phyloP scores from a whole-genome alignment of 2,888 invertebrate species.

The Actias luna region DNA sequence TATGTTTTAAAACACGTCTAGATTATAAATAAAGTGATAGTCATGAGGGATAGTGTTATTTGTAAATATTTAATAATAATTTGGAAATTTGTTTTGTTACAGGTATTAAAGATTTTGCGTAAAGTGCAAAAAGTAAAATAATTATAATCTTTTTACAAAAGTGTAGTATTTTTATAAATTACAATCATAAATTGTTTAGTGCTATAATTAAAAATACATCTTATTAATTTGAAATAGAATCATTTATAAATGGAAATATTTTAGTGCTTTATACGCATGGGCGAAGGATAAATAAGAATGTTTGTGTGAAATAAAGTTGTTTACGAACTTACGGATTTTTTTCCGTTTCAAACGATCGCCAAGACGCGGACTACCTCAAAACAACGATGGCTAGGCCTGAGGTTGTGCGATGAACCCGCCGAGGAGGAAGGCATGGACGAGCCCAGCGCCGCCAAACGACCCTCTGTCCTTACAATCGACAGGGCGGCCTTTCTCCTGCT shows the following conservation, averaged over 20 bases:
- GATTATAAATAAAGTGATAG: too few species aligned
- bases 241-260: not conserved
- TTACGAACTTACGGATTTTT: not conserved
- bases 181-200: not conserved
- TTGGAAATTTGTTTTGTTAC: slow-evolving; percentile 6
- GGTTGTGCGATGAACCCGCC: slow-evolving; percentile 75
- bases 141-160: not conserved
- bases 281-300: not conserved
- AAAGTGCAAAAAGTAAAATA: not conserved
- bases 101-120: not conserved
- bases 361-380: slow-evolving; percentile 69
- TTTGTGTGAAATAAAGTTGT: slow-evolving; percentile 1
- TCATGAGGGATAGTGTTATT: too few species aligned
- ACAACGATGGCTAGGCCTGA: slow-evolving; percentile 80
- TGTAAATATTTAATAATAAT: not conserved
- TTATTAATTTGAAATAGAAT: not conserved
- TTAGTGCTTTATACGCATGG: not conserved
- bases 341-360: slow-evolving; percentile 26
- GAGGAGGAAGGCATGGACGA: slow-evolving; percentile 75
- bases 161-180: not conserved
- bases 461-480: slow-evolving; percentile 90
- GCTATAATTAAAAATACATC: not conserved
- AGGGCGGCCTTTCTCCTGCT: slow-evolving; percentile 93
- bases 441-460: slow-evolving; percentile 77
- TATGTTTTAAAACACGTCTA: too few species aligned